Percentiles rank a stretch among this genome's conserved stretches.
These are phyloP conservation scores for Montipora foliosa DNA, from an alignment of 64 coral and sea anemone species.

Conservation along the genomic window DNA sequence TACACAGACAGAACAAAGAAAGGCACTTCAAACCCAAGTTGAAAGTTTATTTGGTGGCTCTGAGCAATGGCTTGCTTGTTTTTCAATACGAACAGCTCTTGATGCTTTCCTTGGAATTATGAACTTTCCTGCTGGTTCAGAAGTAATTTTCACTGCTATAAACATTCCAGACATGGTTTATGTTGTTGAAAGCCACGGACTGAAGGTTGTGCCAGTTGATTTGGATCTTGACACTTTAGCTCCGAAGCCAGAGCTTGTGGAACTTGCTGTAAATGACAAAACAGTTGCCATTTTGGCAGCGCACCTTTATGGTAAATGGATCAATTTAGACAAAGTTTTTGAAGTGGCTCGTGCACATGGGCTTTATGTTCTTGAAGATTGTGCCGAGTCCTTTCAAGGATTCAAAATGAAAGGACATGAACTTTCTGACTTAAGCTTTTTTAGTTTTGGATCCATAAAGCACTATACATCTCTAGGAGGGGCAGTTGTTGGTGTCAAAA, in stretches of 20 bases:
- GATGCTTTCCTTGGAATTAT: constrained; percentile 87
- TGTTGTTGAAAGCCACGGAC: constrained; percentile 81
- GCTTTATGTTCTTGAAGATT: constrained; percentile 89
- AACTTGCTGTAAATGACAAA: constrained; percentile 82
- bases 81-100: constrained; percentile 87
- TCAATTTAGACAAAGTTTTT: constrained; percentile 71
- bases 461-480: constrained; percentile 88
- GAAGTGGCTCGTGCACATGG: constrained; percentile 63
- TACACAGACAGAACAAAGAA: constrained; percentile 35
- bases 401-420: constrained; percentile 81
- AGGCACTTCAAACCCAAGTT: constrained; percentile 59
- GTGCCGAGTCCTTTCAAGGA: constrained; percentile 97
- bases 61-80: constrained; percentile 73
- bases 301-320: constrained; percentile 97
- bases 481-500: constrained; percentile 77
- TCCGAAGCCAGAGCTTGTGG: constrained; percentile 82
- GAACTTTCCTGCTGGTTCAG: constrained; percentile 87
- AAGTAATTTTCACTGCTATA: constrained; percentile 91
- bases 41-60: constrained; percentile 86
- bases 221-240: constrained; percentile 85
- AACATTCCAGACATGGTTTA: constrained; percentile 96
- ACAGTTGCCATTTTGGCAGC: constrained; percentile 92
- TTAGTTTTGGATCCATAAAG: constrained; percentile 98
- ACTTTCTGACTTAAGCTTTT: constrained; percentile 85
- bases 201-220: constrained; percentile 93